Base-by-base conservation (phyloP, 2,888 invertebrate species). In the Drosophila basisetae region DNA sequence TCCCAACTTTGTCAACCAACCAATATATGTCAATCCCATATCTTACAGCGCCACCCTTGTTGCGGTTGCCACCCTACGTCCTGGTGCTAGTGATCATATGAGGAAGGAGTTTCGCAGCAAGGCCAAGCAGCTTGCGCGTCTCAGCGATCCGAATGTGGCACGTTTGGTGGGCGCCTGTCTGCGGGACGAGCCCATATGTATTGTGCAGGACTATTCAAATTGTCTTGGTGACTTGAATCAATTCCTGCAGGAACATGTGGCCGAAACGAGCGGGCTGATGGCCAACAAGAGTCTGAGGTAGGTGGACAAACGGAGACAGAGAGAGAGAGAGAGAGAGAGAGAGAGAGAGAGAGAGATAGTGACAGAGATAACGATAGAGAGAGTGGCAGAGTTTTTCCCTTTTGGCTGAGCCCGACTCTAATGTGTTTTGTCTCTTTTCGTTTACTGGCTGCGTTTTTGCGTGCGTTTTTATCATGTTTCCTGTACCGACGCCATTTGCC, bases 151-250 rank as follows among this genome's bases (percentile, higher is more conserved):
- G 59, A 96, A 97, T 93, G 95, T 97, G 84, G 96, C 96, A 70
- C 94, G 95, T 80, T 94, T 97, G 83, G 94, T 97, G 80, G 97
- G 96, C 78, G 96, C 96, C 83, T 96, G 96, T 93, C 94, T 96
- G 73, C 94, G 95, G 69, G 95, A 96, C 79, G 96, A 96, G 90
- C 96, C 97, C 61, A 95, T 96, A 87, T 96, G 96, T 93, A 95
- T 96, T 92, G 95, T 97, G 71, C 94, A 96, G 89, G 97, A 97
- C 93, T 96, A 93, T 78, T 93, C 93, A 61, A 91, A 93, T 84
- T 93, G 96, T 91, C 95, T 95, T 90, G 97, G 97, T 66, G 97
- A 97, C 94, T 95, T 97, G 91, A 96, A 97, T 94, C 96, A 97
- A 94, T 97, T 96, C 94, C 94, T 97, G 87, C 96, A 96, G 92